A percentile compares a stretch with the other conserved stretches of the same genome.
phyloP scores from a whole-genome alignment of 2,888 invertebrate species.

The Phragmatobia fuliginosa region DNA sequence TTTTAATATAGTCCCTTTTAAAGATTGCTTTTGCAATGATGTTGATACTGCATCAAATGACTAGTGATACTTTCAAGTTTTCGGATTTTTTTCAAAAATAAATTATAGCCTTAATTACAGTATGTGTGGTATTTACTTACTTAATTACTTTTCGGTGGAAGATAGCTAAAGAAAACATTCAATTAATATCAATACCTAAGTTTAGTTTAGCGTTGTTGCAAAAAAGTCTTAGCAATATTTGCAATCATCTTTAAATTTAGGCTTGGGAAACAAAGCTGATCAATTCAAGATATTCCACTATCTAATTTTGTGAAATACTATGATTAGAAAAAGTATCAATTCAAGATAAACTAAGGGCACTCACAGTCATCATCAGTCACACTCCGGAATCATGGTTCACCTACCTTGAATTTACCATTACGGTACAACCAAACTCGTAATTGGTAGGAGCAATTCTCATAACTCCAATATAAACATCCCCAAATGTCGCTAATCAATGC shows the following conservation, averaged over 20 bases:
- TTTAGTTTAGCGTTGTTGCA: not conserved
- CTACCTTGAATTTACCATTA: not conserved
- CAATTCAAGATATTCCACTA: not conserved
- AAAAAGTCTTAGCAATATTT: not conserved
- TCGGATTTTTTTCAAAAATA: not conserved
- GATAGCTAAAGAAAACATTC: no score
- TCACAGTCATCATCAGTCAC: not conserved
- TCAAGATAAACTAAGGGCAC: not conserved
- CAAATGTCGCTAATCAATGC: not conserved
- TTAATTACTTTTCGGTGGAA: not conserved
- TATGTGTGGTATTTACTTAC: not conserved
- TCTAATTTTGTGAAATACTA: not conserved
- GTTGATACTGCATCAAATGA: not conserved
- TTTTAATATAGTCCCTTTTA: not conserved
- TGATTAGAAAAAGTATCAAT: not conserved
- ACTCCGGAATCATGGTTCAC: not conserved
- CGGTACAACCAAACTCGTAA: not conserved
- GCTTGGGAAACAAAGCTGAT: not conserved
- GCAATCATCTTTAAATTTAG: not conserved
- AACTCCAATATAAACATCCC: not conserved
- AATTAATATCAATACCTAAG: no score
- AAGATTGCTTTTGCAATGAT: not conserved
- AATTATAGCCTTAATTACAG: not conserved
- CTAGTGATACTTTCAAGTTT: no score
- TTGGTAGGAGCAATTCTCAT: not conserved